These are phyloP conservation scores for Epinephelus malabaricus DNA, from an alignment of 2,797 vertebrate species.

Conservation along the genomic window DNA sequence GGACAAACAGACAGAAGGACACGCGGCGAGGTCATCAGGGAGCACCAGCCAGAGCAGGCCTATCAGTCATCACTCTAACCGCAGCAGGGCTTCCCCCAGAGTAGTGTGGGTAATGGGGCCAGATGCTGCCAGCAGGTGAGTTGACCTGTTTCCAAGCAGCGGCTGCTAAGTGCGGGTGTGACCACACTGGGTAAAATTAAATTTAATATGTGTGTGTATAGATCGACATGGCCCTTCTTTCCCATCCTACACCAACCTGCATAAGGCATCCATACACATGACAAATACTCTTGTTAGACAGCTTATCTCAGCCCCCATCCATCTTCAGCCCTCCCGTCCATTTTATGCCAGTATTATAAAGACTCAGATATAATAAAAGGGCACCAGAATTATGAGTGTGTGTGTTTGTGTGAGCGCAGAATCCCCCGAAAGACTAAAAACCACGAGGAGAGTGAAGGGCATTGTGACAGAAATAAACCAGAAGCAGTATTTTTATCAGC, in stretches of 20 bases:
- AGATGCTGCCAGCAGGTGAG: conserved; percentile 61
- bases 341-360: conserved; percentile 21
- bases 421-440: conserved; percentile 15
- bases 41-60: conserved; percentile 39
- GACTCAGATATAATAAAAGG: conserved; percentile 5
- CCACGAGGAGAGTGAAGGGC: conserved; percentile 44
- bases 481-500: conserved; percentile 34
- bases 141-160: conserved; percentile 67
- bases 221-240: not conserved
- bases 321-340: not conserved
- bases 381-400: not conserved
- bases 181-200: conserved; percentile 6
- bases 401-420: not conserved
- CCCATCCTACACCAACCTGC: not conserved
- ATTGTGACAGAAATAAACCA: conserved; percentile 27
- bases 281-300: conserved; percentile 3
- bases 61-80: conserved; percentile 67
- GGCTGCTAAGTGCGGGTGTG: conserved; percentile 49
- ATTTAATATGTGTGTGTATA: conserved; percentile 7
- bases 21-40: conserved; percentile 68
- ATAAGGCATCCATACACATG: not conserved
- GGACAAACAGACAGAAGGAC: conserved; percentile 69
- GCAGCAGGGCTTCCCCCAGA: conserved; percentile 65
- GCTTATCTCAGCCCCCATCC: not conserved
- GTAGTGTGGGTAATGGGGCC: conserved; percentile 71